A percentile compares a stretch with the other conserved stretches of the same genome.
Evolutionary conservation across 2,888 invertebrate species (phyloP).

Genomic region (Amblyjoppa proteus): DNA sequence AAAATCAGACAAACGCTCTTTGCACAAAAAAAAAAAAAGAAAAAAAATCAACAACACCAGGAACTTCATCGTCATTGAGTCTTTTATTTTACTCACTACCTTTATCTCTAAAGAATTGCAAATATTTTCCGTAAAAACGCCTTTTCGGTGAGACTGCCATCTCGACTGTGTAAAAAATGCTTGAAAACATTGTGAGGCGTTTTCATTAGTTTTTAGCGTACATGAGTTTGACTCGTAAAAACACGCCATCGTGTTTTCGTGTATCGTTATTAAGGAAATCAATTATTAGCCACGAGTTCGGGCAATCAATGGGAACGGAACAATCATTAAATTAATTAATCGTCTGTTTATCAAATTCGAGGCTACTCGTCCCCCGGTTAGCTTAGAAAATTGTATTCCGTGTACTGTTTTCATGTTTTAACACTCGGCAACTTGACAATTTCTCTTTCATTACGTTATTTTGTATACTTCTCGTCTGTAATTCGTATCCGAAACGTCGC

Average conservation of each 20-base stretch:
- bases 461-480: not conserved
- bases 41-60: constrained; percentile 25
- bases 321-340: not conserved
- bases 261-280: not conserved
- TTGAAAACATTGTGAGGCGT: not conserved
- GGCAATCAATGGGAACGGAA: not conserved
- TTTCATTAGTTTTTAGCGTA: not conserved
- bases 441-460: not conserved
- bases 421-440: not conserved
- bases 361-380: not conserved
- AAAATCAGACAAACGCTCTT: constrained; percentile 36
- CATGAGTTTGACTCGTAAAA: not conserved
- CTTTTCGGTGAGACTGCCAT: not conserved
- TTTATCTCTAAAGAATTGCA: not conserved
- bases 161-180: constrained; percentile 34
- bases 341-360: not conserved
- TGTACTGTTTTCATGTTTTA: not conserved
- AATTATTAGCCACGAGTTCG: not conserved
- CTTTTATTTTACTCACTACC: constrained; percentile 32
- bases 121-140: not conserved
- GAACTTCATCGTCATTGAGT: constrained; percentile 58
- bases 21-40: constrained; percentile 56
- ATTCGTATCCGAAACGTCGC: not conserved
- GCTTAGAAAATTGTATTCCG: not conserved
- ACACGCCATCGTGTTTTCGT: not conserved